These are phyloP conservation scores for Watsonalla cultraria DNA, from an alignment of 2,888 invertebrate species.

Conservation along the genomic window DNA sequence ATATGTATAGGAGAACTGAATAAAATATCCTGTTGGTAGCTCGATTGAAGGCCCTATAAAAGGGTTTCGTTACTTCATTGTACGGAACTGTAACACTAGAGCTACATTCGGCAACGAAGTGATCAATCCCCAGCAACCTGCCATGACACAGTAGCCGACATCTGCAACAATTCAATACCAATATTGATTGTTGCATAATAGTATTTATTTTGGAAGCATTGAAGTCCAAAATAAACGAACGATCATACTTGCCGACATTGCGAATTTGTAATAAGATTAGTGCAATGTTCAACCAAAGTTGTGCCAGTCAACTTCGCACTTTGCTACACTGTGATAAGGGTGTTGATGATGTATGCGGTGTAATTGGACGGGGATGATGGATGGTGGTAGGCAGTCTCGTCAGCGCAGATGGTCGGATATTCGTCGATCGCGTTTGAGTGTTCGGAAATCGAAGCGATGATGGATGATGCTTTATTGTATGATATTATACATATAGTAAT, in stretches of 20 bases:
- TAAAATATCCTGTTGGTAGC: no score
- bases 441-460: slow-evolving; percentile 22
- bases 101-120: background rate
- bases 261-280: background rate
- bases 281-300: background rate
- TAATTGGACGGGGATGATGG: slow-evolving; percentile 13
- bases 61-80: no score
- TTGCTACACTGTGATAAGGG: background rate
- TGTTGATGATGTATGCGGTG: background rate
- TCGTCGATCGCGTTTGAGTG: slow-evolving; percentile 14
- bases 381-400: slow-evolving; percentile 13
- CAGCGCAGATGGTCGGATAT: slow-evolving; percentile 23
- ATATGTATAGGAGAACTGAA: no score
- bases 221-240: slow-evolving; percentile 2
- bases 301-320: background rate
- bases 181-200: slow-evolving; percentile 4
- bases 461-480: slow-evolving; percentile 23
- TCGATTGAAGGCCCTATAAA: no score
- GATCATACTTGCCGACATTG: slow-evolving; percentile 1
- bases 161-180: slow-evolving; percentile 1
- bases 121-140: background rate
- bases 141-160: background rate
- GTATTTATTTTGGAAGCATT: background rate
- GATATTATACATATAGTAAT: slow-evolving; percentile 12
- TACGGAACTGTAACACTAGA: no score